Percentiles rank a stretch among this genome's conserved stretches.
Evolutionary conservation across 2,888 invertebrate genomes (phyloP).

Genomic region (Glomeris marginata): DNA sequence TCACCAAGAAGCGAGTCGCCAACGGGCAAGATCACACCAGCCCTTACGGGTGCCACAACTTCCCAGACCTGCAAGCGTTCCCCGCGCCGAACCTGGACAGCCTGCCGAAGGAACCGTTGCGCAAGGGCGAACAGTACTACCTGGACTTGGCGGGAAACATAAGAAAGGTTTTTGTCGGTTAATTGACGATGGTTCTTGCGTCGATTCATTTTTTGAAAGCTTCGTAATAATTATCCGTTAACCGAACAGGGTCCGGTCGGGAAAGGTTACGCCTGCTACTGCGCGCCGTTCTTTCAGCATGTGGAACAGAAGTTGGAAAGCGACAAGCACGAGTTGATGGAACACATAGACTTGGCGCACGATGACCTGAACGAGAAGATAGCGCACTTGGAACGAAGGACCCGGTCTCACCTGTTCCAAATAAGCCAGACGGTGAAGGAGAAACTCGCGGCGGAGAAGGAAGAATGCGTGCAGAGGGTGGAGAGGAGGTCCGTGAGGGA

Average conservation of each 20-base stretch:
- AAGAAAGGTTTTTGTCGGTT: slow-evolving; percentile 64
- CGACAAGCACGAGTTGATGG: slow-evolving; percentile 62
- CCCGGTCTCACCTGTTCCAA: slow-evolving; percentile 53
- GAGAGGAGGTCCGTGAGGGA: slow-evolving; percentile 43
- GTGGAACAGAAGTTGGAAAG: slow-evolving; percentile 63
- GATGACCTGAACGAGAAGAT: slow-evolving; percentile 65
- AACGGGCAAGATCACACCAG: slow-evolving; percentile 14
- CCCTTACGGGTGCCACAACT: slow-evolving; percentile 82
- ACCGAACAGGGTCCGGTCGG: slow-evolving; percentile 62
- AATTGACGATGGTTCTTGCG: slow-evolving; percentile 4
- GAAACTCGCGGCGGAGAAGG: slow-evolving; percentile 46
- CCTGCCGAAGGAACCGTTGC: slow-evolving; percentile 67
- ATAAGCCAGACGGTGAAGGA: slow-evolving; percentile 37
- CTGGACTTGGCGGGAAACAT: slow-evolving; percentile 88
- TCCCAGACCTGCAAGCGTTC: slow-evolving; percentile 72
- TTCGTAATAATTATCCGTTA: background rate
- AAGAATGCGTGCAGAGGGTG: slow-evolving; percentile 47
- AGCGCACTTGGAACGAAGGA: slow-evolving; percentile 56
- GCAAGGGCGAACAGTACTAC: slow-evolving; percentile 83
- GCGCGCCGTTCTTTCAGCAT: slow-evolving; percentile 77
- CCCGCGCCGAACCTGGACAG: slow-evolving; percentile 72
- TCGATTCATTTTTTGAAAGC: background rate
- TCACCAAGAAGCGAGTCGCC: background rate
- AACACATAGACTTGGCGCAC: slow-evolving; percentile 61
- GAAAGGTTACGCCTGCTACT: slow-evolving; percentile 80